A percentile compares a stretch with the other conserved stretches of the same genome.
Conservation (phyloP, 2,113 vertebrate genomes). For the Rhineura floridana region DNA sequence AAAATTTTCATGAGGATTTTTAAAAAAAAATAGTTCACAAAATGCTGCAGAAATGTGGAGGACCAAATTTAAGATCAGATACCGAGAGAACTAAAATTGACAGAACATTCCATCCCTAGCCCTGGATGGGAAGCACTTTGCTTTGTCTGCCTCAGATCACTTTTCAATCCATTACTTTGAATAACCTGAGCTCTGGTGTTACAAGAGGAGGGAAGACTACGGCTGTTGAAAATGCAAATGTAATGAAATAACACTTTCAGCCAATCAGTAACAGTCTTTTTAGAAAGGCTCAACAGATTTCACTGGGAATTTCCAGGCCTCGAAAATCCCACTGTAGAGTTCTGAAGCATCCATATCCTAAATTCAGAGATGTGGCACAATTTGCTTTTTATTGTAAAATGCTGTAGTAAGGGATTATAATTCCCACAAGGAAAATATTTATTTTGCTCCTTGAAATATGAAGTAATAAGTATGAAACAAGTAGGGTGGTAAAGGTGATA, state of each 20-base stretch:
- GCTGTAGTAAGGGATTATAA: constrained; percentile 43
- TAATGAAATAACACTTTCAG: constrained; percentile 2
- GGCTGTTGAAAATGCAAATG: constrained; percentile 42
- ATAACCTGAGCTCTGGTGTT: background rate
- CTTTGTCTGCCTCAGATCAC: background rate
- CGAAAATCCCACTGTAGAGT: constrained; percentile 30
- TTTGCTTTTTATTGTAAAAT: constrained; percentile 52
- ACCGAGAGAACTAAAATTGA: no score
- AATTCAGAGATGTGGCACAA: constrained; percentile 45
- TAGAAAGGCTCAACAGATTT: background rate
- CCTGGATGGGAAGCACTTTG: no score
- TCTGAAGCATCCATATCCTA: constrained; percentile 40
- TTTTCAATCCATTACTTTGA: background rate
- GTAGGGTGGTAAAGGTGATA: constrained; percentile 26
- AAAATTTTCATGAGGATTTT: no score
- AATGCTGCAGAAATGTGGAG: no score
- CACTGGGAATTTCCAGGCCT: background rate
- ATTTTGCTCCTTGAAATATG: constrained; percentile 57
- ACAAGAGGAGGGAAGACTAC: background rate
- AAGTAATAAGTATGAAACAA: constrained; percentile 59
- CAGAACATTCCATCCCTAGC: no score
- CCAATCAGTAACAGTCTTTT: background rate
- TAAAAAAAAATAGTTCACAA: no score
- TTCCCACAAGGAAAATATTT: constrained; percentile 57
- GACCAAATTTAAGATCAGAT: no score